Base-by-base conservation (phyloP, 2,113 vertebrate genomes). In the Sula dactylatra region DNA sequence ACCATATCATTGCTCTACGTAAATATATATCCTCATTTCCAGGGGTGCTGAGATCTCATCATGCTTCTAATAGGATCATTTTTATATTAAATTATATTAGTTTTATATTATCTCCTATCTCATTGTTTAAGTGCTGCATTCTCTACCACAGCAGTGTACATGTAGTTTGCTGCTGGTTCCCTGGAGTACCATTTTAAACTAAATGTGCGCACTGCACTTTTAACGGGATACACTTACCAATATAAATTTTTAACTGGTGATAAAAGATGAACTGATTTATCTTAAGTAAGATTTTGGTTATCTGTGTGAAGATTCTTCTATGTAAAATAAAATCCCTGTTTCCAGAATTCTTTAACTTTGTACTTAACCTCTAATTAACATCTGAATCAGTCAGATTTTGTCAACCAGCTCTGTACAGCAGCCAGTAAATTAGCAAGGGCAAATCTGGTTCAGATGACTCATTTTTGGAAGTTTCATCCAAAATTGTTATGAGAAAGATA, bases 1-100 rank as follows among this genome's bases (percentile, higher is more conserved):
- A 81, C 69, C 24, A 6, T 94, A 86, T 86, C 38, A 70, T 78
- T 95, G 31, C 34, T 73, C 86, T 88, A 9, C 15, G 17, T 90
- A 95, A 96, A 88, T 72, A 88, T 47, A 92, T 88, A 94, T 73
- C 76, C 76, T 92, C 72, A 94, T 95, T 96, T 96, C 50, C 86
- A 95, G 83, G 69, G 38, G 55, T 81, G 69, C 50, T 70, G 72
- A 87, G 65, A 92, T 94, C 86, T 89, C 89, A 58, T 78, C 17
- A 9, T 38, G 45, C 55, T 95, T 71, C 58, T 89, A 89, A 88
- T 59, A 47, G 42, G 83, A 74, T 88, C 4, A 71, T 79, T 94
- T 94, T 86, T 86, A 74, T 87, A 82, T 89, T 94, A 82, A 95
- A 94, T 92, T 71, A 50, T 59, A 55, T 77, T 91, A 59, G 18